These are phyloP conservation scores for Epizoanthus stellaris DNA, from an alignment of 92 coral and sea anemone genomes.

Conservation along the genomic window DNA sequence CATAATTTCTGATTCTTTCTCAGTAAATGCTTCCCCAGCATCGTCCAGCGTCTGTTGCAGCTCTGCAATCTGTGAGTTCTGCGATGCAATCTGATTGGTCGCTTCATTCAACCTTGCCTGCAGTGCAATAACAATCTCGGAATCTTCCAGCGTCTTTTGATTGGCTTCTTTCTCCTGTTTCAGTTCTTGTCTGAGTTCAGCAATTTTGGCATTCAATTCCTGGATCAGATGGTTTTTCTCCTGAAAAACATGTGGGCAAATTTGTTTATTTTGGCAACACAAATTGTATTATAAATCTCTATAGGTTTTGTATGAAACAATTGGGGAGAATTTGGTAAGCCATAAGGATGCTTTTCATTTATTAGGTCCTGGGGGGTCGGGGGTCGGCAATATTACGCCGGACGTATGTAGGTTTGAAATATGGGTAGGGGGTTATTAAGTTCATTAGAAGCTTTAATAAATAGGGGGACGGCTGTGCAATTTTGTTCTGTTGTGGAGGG, in stretches of 20 bases:
- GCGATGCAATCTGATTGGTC: conserved; percentile 27
- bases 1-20: conserved; percentile 66
- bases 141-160: conserved; percentile 25
- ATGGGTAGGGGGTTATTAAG: no score
- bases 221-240: conserved; percentile 56
- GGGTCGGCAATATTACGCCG: no score
- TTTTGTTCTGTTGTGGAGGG: no score
- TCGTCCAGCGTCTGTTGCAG: conserved; percentile 69
- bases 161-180: conserved; percentile 54
- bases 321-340: no score
- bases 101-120: conserved; percentile 61
- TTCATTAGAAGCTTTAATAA: no score
- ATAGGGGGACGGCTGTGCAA: no score
- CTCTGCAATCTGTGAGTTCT: conserved; percentile 45
- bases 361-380: no score
- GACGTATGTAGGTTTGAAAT: no score
- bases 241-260: neutral
- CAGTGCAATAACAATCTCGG: conserved; percentile 54
- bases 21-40: conserved; percentile 72
- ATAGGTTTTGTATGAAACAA: neutral
- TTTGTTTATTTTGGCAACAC: neutral
- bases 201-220: conserved; percentile 61
- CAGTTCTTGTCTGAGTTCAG: conserved; percentile 58
- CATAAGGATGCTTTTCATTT: no score
- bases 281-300: neutral